Base-by-base conservation (phyloP, 2,113 vertebrate species). In the Drymodes brunneopygia region DNA sequence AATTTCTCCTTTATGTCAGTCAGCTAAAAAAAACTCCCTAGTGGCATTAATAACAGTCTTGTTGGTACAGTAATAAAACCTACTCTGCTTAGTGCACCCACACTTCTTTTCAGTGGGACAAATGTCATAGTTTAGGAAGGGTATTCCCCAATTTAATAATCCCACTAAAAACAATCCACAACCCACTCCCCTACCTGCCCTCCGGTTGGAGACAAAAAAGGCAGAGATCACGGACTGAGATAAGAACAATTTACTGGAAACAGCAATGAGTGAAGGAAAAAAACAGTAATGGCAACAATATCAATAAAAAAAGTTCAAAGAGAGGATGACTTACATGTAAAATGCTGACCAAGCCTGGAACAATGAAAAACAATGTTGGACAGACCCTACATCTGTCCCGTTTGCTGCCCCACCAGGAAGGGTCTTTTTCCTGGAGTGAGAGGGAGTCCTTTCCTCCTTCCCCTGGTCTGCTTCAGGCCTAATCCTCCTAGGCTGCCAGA, bases 371-470 rank as follows among this genome's bases (percentile, higher is more conserved):
- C 15, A 74, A 2, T 35, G 18, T 20, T 47, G 31, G 21, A 56
- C 29, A 35, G 22, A 73, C 5, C 10, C 12, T 57, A 35, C 3
- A 7, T 31, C 17, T 48, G 31, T 21, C 9, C 4, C 0, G 1
- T 4, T 80, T 71, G 17, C 13, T 71, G 14, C 25, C 21, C 9
- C 0, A 19, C 21, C 5, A 21, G 25, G 56, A 60, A 45, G 8
- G 5, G 15, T 27, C 8, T 51, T 36, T 6, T 7, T 60, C n/a
- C 20, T 2, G 2, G 28, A 45, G 11, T 21, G 51, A 58, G 19
- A 51, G 23, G 24, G 11, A 53, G 7, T 10, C 9, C 28, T 11
- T 31, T 60, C 15, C 12, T 16, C 20, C 47, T 67, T 29, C 8
- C 17, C 40, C 17, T 40, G 13, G 7, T 20, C 13, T 72, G 18